These are phyloP conservation scores for Kryphioiulus occultus DNA, from an alignment of 2,888 invertebrate species.

Conservation along the genomic window DNA sequence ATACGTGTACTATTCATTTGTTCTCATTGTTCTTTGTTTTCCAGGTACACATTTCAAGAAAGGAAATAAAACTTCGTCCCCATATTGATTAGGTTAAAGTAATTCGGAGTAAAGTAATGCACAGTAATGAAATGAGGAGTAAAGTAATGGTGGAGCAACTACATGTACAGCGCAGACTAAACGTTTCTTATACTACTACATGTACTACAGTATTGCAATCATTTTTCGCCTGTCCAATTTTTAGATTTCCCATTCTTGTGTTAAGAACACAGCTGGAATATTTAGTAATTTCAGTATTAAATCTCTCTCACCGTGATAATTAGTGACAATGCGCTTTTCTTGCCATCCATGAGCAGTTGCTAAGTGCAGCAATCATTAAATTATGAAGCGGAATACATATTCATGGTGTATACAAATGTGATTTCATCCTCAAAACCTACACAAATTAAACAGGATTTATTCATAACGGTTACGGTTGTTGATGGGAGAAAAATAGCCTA, in stretches of 20 bases:
- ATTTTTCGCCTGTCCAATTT: neutral
- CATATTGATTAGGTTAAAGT: too few relatives aligned
- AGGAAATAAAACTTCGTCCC: too few relatives aligned
- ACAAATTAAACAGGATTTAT: slow-evolving; percentile 7
- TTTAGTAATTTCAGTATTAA: neutral
- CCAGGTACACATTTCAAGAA: too few relatives aligned
- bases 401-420: neutral
- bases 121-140: too few relatives aligned
- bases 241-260: neutral
- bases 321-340: neutral
- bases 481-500: slow-evolving; percentile 31
- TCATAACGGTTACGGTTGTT: slow-evolving; percentile 20
- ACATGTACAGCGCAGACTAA: too few relatives aligned
- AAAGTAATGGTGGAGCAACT: too few relatives aligned
- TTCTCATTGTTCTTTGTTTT: too few relatives aligned
- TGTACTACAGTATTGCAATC: neutral
- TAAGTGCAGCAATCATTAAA: neutral
- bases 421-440: slow-evolving; percentile 12
- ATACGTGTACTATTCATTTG: too few relatives aligned
- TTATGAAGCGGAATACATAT: neutral
- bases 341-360: neutral
- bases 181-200: too few relatives aligned
- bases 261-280: neutral
- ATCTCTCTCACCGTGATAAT: neutral
- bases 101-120: too few relatives aligned